Evolutionary conservation across 1,140 invertebrate species (phyloP).

Genomic region (Sinella curviseta): DNA sequence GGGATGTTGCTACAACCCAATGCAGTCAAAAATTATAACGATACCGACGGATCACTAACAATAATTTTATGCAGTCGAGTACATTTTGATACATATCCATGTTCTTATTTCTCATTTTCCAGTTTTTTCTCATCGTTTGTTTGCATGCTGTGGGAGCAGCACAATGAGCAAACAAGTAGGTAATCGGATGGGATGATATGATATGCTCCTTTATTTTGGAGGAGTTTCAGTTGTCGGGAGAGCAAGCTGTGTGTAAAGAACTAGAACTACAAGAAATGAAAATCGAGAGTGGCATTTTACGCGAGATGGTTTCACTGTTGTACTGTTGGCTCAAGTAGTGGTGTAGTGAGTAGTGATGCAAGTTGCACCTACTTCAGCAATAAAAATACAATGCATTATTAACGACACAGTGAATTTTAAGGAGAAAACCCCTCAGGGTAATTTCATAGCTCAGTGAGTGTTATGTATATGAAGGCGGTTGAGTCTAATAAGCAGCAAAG

Average conservation of each 20-base stretch:
- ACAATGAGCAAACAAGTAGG: not conserved
- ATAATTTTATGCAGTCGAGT: not conserved
- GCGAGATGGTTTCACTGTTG: too few species aligned
- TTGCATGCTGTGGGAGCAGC: not conserved
- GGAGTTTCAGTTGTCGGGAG: not conserved
- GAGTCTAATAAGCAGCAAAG: not conserved
- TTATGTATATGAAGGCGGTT: not conserved
- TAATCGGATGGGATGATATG: too few species aligned
- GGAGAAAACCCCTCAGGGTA: conserved; percentile 7
- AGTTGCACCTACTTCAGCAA: not conserved
- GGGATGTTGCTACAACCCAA: not conserved
- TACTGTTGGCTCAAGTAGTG: too few species aligned
- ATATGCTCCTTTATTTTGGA: too few species aligned
- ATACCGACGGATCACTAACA: not conserved
- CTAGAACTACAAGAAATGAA: not conserved
- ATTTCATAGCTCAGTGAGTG: not conserved
- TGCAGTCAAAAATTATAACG: not conserved
- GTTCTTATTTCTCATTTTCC: too few species aligned
- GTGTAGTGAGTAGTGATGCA: not conserved
- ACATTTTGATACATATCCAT: too few species aligned
- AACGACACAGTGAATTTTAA: not conserved
- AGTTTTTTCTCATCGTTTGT: not conserved
- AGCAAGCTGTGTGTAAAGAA: not conserved
- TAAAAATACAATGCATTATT: not conserved
- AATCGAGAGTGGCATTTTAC: not conserved